Evolutionary conservation across 2,797 vertebrate genomes (phyloP).

Genomic region (Aplochiton taeniatus): DNA sequence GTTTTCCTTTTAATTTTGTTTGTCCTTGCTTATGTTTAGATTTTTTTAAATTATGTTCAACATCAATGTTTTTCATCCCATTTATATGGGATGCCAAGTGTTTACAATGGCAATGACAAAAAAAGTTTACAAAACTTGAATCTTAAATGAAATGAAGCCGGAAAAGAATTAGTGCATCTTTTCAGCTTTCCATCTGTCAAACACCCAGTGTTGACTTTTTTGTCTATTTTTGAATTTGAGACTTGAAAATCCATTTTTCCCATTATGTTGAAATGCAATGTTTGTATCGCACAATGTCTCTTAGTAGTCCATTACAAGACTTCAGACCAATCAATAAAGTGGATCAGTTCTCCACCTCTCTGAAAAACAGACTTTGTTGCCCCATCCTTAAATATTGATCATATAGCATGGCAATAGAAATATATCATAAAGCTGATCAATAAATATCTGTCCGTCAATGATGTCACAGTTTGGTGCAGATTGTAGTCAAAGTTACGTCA

Average conservation of each 20-base stretch:
- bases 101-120: constrained; percentile 80
- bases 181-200: constrained; percentile 67
- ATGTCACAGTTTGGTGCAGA: too few species aligned
- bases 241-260: constrained; percentile 84
- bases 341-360: constrained; percentile 82
- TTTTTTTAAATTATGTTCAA: constrained; percentile 66
- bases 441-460: too few species aligned
- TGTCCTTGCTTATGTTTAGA: constrained; percentile 63
- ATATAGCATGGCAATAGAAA: too few species aligned
- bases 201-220: constrained; percentile 75
- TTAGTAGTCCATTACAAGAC: constrained; percentile 85
- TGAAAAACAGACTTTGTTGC: constrained; percentile 32
- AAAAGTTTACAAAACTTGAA: constrained; percentile 81
- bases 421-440: too few species aligned
- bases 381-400: neutral
- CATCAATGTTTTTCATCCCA: constrained; percentile 71
- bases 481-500: too few species aligned
- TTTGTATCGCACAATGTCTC: constrained; percentile 84
- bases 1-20: constrained; percentile 43
- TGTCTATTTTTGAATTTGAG: constrained; percentile 76
- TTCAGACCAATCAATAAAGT: constrained; percentile 92
- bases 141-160: constrained; percentile 74
- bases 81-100: constrained; percentile 74
- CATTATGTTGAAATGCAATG: constrained; percentile 79
- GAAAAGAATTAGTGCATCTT: constrained; percentile 69